These are phyloP conservation scores for Phoxinus phoxinus DNA, from an alignment of 2,113 vertebrate species.

Conservation along the genomic window DNA sequence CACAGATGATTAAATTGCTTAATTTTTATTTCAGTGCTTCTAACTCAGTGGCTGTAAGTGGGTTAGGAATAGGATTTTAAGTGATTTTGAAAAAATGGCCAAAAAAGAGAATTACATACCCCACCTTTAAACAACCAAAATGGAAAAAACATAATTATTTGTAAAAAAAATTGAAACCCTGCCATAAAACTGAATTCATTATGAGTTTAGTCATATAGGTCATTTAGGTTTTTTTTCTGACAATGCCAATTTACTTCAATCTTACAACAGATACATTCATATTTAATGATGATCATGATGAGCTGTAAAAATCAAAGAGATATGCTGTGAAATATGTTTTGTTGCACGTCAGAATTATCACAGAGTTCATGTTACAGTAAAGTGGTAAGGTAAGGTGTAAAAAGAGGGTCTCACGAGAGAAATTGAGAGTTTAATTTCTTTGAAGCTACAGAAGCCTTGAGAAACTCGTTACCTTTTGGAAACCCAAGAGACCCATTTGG, in stretches of 20 bases:
- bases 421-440: constrained; percentile 23
- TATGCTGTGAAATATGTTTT: not conserved
- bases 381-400: not conserved
- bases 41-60: too few species aligned
- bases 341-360: not conserved
- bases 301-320: not conserved
- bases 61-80: too few species aligned
- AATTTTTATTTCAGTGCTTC: too few species aligned
- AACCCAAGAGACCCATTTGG: constrained; percentile 6
- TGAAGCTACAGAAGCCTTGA: constrained; percentile 29
- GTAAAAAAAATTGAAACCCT: too few species aligned
- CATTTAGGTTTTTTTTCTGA: not conserved
- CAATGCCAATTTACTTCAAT: not conserved
- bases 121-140: too few species aligned
- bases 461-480: constrained; percentile 7
- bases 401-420: not conserved
- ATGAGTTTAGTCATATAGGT: too few species aligned
- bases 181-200: not conserved
- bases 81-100: too few species aligned
- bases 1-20: too few species aligned
- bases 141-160: too few species aligned
- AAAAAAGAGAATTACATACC: too few species aligned
- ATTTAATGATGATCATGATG: not conserved
- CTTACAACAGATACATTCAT: not conserved
- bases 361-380: not conserved